Conservation (phyloP, 2,888 invertebrate genomes). For the Zaprionus lineosus region DNA sequence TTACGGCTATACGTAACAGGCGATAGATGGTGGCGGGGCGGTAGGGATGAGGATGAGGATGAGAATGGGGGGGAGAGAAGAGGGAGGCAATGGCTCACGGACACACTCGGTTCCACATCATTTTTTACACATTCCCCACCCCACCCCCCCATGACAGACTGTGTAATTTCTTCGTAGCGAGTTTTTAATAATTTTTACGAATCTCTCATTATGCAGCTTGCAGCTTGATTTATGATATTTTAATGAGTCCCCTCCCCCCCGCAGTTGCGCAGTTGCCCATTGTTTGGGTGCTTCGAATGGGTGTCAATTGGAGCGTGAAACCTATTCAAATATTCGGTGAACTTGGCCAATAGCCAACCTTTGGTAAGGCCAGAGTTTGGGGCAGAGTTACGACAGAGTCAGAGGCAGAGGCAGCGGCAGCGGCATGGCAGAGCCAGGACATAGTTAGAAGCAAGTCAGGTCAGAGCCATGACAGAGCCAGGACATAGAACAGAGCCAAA, state of each 20-base stretch:
- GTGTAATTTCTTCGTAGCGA: constrained; percentile 37
- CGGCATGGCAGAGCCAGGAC: no score
- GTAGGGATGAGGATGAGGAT: no score
- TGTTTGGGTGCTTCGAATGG: constrained; percentile 1
- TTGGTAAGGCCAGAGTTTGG: no score
- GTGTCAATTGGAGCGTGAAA: constrained; percentile 36
- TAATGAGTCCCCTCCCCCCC: constrained; percentile 56
- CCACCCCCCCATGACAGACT: constrained; percentile 31
- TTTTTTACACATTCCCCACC: constrained; percentile 44
- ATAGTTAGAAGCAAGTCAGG: no score
- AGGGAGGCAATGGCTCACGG: no score
- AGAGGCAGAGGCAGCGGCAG: no score
- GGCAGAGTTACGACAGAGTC: no score
- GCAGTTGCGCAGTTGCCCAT: no score
- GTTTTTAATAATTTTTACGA: constrained; percentile 36
- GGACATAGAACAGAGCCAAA: no score
- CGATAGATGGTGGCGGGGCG: no score
- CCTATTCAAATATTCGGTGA: constrained; percentile 24
- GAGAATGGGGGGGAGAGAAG: no score
- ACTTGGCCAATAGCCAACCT: constrained; percentile 23
- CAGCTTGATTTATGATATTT: constrained; percentile 72
- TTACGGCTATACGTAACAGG: constrained; percentile 13
- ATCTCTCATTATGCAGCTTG: constrained; percentile 51
- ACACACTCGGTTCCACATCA: constrained; percentile 38
- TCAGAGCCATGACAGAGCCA: no score